Evolutionary conservation across 2,797 vertebrate genomes (phyloP), one percentile per base, ranked within the genome.

Genomic region (Falco columbarius): DNA sequence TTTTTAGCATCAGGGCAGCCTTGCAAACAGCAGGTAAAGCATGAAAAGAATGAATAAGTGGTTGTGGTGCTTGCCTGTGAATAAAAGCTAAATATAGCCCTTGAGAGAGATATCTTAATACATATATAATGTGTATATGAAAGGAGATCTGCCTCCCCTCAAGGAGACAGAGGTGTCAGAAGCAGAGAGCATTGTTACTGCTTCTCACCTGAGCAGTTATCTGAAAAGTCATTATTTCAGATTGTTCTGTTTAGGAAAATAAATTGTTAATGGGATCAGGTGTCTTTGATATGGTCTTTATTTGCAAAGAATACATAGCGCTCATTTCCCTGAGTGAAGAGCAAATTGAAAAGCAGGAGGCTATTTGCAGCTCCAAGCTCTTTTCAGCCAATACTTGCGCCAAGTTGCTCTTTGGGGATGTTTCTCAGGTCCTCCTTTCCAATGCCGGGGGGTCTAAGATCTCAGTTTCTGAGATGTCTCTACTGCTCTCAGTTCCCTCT

Each of bases 1-100:
- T 96, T 96, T 97, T 95, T 97, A 94, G 95, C 89, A 92, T 49
- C 74, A 90, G 90, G 83, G 81, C 93, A 94, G 95, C 92, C 94
- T 97, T 96, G 92, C 95, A 95, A 91, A 76, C 94, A 92, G 93
- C 94, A 97, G 96, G 95, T 96, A 96, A 94, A 91, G 94, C 93
- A 91, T 87, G 90, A 92, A 92, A 86, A 82, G 94, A 96, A 96
- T 96, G 90, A 95, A 86, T 97, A 95, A 97, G 96, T 92, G 86
- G 90, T 89, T 95, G 89, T 92, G 86, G 89, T 93, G 52, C 88
- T 92, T 0, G 75, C 68, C 63, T 93, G 84, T 94, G 95, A 95
- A 93, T 81, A 94, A 89, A 89, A 92, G 81, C 89, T 95, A 95
- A 94, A 91, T 87, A 93, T 88, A 95, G 89, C 54, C 82, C 55